phyloP scores from a whole-genome alignment of 2,797 vertebrate genomes.

The Danio tinwini region DNA sequence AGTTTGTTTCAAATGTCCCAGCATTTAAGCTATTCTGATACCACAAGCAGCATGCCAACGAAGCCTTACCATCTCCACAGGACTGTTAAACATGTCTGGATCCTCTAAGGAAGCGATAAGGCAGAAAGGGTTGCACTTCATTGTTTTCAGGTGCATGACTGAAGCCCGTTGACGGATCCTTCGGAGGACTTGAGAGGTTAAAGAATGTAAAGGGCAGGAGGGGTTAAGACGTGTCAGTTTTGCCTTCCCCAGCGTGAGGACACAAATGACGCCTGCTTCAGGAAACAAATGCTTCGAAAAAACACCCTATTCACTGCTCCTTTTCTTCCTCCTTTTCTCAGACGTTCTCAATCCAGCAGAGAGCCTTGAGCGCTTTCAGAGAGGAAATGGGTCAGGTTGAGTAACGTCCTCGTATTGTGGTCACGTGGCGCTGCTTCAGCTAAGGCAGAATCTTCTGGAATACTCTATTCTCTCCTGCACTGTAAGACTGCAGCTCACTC shows the following conservation, averaged over 20 bases:
- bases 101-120: constrained; percentile 87
- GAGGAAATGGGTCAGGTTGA: constrained; percentile 40
- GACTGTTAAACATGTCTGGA: constrained; percentile 86
- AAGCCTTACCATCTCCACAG: constrained; percentile 85
- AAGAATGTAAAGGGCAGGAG: constrained; percentile 57
- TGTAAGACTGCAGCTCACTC: constrained; percentile 24
- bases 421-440: background rate
- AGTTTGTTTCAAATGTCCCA: background rate
- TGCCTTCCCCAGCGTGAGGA: constrained; percentile 64
- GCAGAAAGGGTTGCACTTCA: constrained; percentile 81
- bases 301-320: background rate
- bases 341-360: constrained; percentile 12
- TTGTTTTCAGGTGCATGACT: constrained; percentile 80
- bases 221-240: constrained; percentile 52
- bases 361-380: constrained; percentile 12
- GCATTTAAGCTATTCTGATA: background rate
- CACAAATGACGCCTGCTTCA: constrained; percentile 23
- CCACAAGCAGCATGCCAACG: background rate
- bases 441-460: constrained; percentile 44
- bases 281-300: constrained; percentile 41
- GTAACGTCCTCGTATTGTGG: background rate
- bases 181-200: constrained; percentile 55
- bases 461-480: background rate
- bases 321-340: constrained; percentile 4
- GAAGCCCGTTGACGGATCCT: constrained; percentile 58